Conservation (phyloP, 1,140 invertebrate species). For the Eumeta japonica region DNA sequence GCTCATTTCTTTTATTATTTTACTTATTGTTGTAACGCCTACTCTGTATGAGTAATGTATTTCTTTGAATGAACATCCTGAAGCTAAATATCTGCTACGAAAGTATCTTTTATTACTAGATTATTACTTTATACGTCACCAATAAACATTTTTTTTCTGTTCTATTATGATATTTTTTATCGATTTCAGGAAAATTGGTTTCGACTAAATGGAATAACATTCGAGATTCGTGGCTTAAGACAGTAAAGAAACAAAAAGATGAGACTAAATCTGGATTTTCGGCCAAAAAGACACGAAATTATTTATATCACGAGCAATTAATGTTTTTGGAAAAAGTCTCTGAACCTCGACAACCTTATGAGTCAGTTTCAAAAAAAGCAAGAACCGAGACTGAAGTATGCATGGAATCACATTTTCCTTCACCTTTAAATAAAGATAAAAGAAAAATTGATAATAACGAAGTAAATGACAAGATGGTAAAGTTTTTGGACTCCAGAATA, state of each 20-base stretch:
- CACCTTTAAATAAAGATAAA: too few relatives aligned
- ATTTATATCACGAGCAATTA: conserved; percentile 17
- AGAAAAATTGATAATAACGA: too few relatives aligned
- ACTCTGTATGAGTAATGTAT: conserved; percentile 18
- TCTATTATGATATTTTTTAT: conserved; percentile 13
- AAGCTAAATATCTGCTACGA: conserved; percentile 17
- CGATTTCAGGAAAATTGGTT: conserved; percentile 14
- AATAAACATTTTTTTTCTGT: too few relatives aligned
- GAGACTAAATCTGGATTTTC: conserved; percentile 14
- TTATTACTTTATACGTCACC: conserved; percentile 11
- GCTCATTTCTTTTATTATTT: conserved; percentile 15
- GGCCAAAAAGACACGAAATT: too few relatives aligned
- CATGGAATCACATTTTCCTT: conserved; percentile 17
- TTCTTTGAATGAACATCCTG: conserved; percentile 18
- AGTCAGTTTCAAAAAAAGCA: conserved; percentile 14
- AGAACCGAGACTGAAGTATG: conserved; percentile 16
- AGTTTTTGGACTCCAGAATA: conserved; percentile 18
- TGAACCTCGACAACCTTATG: conserved; percentile 12
- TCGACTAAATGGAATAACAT: too few relatives aligned
- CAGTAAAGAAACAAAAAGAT: conserved; percentile 16
- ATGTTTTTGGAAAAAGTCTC: conserved; percentile 16
- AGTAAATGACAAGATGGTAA: too few relatives aligned
- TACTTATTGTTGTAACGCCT: conserved; percentile 15
- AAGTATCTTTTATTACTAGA: conserved; percentile 10
- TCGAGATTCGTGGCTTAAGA: conserved; percentile 18